Base-by-base conservation (phyloP, 64 coral and sea anemone genomes). In the Pocillopora damicornis region DNA sequence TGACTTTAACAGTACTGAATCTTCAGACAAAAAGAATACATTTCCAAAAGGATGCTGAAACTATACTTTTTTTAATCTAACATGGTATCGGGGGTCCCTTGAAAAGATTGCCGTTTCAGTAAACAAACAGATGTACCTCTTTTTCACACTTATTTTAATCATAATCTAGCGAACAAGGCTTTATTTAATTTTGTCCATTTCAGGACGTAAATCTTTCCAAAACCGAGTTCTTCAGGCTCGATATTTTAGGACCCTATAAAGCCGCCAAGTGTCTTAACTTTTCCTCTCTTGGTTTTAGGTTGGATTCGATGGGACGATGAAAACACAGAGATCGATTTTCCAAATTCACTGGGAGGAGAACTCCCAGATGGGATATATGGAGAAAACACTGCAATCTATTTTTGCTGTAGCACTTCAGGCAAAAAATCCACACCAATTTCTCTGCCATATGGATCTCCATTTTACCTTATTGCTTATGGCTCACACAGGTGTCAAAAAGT, bases 261-360 rank as follows among this genome's bases (percentile, higher is more conserved):
- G 66, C 18, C 23, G 20, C 0, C 20, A 69, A 22, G 0, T 69
- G 0, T 69, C 23, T 69, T 69, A n/a, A 23, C 6, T 18, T 58
- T 56, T 56, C 75, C 0, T 14, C 1, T 51, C 59, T 9, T 13
- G n/a, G 15, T 72, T 87, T 69, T 74, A 96, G 94, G 94, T 35
- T 96, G 91, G 94, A 79, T 96, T 45, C 82, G 90, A 42, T 96
- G 94, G 94, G 94, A 96, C 73, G 94, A 96, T 23, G 94, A 96
- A 37, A 96, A 96, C 35, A 81, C 91, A 11, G 66, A 87, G 14
- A 81, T 96, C 4, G 94, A 93, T 64, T 75, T 82, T 35, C 91
- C 91, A 57, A 96, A 90, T 76, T 77, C 76, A 7, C 11, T 89
- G 9, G 82, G 91, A 76, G 94, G 94, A 22, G 76, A 71, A 23